Evolutionary conservation across 2,113 vertebrate species (phyloP).

Genomic region (Pimephales promelas): DNA sequence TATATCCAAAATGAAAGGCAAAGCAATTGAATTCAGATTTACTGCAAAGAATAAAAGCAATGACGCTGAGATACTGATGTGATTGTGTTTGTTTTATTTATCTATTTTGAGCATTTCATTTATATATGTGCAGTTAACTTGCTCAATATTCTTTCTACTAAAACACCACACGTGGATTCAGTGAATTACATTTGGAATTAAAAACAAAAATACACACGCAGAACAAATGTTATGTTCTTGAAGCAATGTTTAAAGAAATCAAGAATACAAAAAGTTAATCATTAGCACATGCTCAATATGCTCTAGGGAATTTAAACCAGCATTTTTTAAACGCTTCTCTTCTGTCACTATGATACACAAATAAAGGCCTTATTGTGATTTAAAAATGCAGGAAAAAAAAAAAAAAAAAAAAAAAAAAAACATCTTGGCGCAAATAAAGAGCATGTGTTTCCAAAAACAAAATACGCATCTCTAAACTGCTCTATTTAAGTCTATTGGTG

Average conservation of each 20-base stretch:
- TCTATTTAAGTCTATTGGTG: conserved; percentile 69
- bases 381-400: conserved; percentile 47
- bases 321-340: conserved; percentile 45
- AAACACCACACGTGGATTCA: background rate
- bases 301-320: conserved; percentile 58
- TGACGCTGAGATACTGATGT: conserved; percentile 35
- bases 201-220: conserved; percentile 58
- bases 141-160: background rate
- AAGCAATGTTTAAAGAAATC: conserved; percentile 30
- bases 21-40: conserved; percentile 37
- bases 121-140: background rate
- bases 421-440: conserved; percentile 64
- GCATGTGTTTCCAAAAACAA: conserved; percentile 68
- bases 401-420: conserved; percentile 46
- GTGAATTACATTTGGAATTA: conserved; percentile 33
- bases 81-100: conserved; percentile 37
- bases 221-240: background rate
- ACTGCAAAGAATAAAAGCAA: conserved; percentile 34
- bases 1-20: conserved; percentile 50
- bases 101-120: background rate
- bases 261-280: conserved; percentile 68
- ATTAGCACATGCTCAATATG: conserved; percentile 65
- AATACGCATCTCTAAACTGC: conserved; percentile 64
- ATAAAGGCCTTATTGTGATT: conserved; percentile 65
- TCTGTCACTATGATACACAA: conserved; percentile 50